These are phyloP conservation scores for Drosophila pandora DNA, from an alignment of 1,140 invertebrate species.

Conservation along the genomic window DNA sequence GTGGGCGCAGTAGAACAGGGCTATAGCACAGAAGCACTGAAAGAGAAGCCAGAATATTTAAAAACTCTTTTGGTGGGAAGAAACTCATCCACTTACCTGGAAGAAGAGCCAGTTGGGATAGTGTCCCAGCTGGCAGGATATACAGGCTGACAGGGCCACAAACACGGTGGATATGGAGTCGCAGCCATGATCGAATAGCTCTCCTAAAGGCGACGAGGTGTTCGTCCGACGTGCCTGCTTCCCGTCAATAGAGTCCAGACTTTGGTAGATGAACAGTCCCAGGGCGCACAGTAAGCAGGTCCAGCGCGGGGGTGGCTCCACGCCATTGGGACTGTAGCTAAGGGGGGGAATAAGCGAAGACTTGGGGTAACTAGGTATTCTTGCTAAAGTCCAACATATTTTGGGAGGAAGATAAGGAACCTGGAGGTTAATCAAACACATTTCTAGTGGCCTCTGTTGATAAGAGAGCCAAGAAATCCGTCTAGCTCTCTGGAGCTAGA, in stretches of 20 bases:
- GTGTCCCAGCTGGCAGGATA: conserved; percentile 95
- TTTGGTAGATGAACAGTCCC: conserved; percentile 99
- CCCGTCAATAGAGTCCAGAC: conserved; percentile 99
- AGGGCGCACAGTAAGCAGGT: conserved; percentile 95
- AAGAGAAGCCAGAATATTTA: conserved; percentile 56
- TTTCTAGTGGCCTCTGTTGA: not conserved
- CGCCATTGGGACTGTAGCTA: conserved; percentile 88
- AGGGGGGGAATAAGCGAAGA: not conserved
- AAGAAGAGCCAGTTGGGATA: conserved; percentile 97
- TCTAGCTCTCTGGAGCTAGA: no score
- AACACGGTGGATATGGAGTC: conserved; percentile 99
- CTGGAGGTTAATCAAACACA: no score
- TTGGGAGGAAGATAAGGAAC: not conserved
- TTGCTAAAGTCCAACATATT: not conserved
- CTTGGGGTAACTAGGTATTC: not conserved
- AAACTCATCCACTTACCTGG: conserved; percentile 85
- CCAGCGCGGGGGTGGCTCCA: conserved; percentile 94
- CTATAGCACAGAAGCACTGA: conserved; percentile 95
- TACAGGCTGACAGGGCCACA: conserved; percentile 96
- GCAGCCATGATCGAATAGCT: conserved; percentile 99
- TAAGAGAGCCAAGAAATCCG: not conserved
- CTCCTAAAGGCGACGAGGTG: conserved; percentile 96
- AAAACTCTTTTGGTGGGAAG: not conserved
- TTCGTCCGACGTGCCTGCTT: conserved; percentile 99
- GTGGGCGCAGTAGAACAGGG: conserved; percentile 98